Evolutionary conservation across 2,113 vertebrate species (phyloP), one percentile per base, ranked within the genome.

Genomic region (Misgurnus anguillicaudatus): DNA sequence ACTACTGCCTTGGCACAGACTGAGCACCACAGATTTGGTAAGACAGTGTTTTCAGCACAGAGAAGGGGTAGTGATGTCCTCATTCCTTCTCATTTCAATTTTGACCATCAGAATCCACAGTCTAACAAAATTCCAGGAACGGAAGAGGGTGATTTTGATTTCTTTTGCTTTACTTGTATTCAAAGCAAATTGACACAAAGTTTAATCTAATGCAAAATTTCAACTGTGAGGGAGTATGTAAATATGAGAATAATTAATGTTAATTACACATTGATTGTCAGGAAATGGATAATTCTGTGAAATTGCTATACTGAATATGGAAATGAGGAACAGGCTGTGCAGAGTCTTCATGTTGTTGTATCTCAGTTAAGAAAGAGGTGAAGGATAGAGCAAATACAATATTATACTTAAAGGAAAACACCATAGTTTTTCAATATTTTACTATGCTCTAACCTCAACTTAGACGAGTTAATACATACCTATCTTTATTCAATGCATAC

Each of bases 21-120:
- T 42, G 19, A 62, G 47, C 31, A 68, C 17, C 17, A 2, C 19
- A 6, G 58, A 55, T 65, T 77, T 83, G 48, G 63, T 60, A 57
- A 64, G 66, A 67, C 61, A 67, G 31, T 24, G 65, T 51, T 31
- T 68, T 42, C 62, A 65, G 62, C 39, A 17, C 67, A 11, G 45
- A n/a, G 69, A 41, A 65, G 55, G 61, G 72, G 72, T 76, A 79
- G 61, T 63, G 39, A 79, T 75, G 64, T 58, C 48, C 67, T 77
- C 55, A 77, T 83, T 79, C 60, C 60, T 79, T 73, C n/a, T 77
- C 67, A 83, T 75, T 84, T 78, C 63, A 53, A 14, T 77, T 80
- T 41, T 79, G 76, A 39, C 67, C 65, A 68, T 68, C 16, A 68
- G 38, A 80, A 75, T 47, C 75, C 13, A 24, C 57, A 65, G 36